These are phyloP conservation scores for Sebastes miniatus DNA, from an alignment of 2,797 vertebrate species.

Conservation along the genomic window DNA sequence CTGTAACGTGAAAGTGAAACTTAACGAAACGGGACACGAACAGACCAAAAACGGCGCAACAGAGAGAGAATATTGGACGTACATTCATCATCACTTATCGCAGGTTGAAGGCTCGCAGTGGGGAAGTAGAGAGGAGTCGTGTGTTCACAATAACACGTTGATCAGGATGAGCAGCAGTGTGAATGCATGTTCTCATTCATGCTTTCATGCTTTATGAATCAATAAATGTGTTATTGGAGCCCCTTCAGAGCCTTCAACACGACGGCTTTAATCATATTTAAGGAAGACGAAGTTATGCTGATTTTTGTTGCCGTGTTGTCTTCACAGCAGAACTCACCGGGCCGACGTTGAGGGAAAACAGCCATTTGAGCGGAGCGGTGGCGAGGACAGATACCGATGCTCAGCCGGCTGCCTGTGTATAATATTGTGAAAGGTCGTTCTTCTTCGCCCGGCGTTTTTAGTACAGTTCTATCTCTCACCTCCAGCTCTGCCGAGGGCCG, in stretches of 20 bases:
- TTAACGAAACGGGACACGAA: no score
- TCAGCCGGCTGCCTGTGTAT: slow-evolving; percentile 44
- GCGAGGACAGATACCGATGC: slow-evolving; percentile 55
- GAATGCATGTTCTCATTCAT: not conserved
- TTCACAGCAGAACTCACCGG: slow-evolving; percentile 12
- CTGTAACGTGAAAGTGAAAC: no score
- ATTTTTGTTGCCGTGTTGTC: slow-evolving; percentile 19
- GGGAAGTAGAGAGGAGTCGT: no score
- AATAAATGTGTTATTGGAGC: not conserved
- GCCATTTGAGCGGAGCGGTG: slow-evolving; percentile 42
- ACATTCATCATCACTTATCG: not conserved
- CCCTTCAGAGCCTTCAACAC: not conserved
- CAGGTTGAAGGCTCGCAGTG: not conserved
- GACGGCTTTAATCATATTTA: not conserved
- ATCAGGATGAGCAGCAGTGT: not conserved
- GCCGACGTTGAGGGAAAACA: slow-evolving; percentile 56
- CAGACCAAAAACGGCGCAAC: not conserved
- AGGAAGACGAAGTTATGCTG: not conserved
- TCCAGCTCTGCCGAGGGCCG: slow-evolving; percentile 58
- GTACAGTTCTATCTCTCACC: slow-evolving; percentile 71
- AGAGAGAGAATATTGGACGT: not conserved
- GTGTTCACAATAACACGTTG: not conserved
- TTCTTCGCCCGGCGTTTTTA: slow-evolving; percentile 60
- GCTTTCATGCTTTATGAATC: not conserved
- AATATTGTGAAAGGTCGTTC: slow-evolving; percentile 63